Evolutionary conservation across 2,888 invertebrate species (phyloP).

Genomic region (Apeira syringaria): DNA sequence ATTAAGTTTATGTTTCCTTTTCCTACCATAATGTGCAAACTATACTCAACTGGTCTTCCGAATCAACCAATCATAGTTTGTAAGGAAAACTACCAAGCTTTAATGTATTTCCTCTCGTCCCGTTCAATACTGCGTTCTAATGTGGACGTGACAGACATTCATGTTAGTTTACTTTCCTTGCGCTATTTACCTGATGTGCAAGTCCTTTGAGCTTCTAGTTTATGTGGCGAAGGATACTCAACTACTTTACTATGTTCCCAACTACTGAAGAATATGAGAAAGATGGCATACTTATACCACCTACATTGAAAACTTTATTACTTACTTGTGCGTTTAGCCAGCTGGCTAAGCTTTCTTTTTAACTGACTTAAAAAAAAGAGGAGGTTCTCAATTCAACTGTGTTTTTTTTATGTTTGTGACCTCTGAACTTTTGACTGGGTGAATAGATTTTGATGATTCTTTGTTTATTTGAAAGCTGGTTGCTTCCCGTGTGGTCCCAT

Average conservation of each 20-base stretch:
- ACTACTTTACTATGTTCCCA: conserved; percentile 22
- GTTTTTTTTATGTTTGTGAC: no score
- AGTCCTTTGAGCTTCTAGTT: conserved; percentile 43
- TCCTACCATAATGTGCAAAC: background rate
- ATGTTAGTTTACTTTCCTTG: background rate
- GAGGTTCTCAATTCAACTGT: no score
- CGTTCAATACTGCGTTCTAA: no score
- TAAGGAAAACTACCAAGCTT: background rate
- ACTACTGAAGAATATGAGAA: conserved; percentile 20
- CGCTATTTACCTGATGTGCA: conserved; percentile 1
- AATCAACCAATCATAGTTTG: background rate
- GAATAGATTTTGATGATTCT: no score
- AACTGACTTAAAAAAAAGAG: no score
- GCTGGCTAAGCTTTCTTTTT: no score
- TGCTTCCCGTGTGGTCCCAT: no score
- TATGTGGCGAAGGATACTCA: conserved; percentile 41
- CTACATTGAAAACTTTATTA: conserved; percentile 32
- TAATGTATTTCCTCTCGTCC: no score
- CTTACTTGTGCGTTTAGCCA: conserved; percentile 3
- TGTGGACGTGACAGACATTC: background rate
- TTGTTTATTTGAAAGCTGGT: no score
- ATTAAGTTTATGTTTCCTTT: background rate
- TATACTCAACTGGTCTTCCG: background rate
- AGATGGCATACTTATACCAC: conserved; percentile 31
- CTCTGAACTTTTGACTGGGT: no score